Evolutionary conservation across 2,797 vertebrate species (phyloP).

Genomic region (Xiphorhynchus erythropygius): DNA sequence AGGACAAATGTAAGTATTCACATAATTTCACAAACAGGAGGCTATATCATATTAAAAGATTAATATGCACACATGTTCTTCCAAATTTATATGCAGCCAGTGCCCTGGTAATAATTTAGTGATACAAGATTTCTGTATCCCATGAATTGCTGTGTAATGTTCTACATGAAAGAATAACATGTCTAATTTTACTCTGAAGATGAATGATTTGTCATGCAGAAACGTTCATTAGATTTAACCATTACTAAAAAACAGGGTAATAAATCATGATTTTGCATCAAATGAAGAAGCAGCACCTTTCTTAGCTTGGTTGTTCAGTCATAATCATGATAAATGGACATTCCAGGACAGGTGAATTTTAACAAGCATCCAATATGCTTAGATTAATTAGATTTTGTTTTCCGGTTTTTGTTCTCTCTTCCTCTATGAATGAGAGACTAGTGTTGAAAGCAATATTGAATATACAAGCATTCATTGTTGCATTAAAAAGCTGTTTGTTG

Average conservation of each 20-base stretch:
- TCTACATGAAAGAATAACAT: slow-evolving; percentile 58
- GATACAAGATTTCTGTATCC: slow-evolving; percentile 30
- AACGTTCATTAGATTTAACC: slow-evolving; percentile 69
- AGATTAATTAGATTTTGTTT: slow-evolving; percentile 79
- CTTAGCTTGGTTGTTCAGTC: slow-evolving; percentile 62
- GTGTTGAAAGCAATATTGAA: background rate
- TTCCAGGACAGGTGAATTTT: slow-evolving; percentile 78
- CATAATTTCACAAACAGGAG: background rate
- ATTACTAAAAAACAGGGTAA: slow-evolving; percentile 70
- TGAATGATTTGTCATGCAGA: slow-evolving; percentile 69
- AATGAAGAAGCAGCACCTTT: slow-evolving; percentile 72
- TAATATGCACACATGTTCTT: background rate
- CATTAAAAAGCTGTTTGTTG: background rate
- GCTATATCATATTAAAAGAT: background rate
- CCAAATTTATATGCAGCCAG: background rate
- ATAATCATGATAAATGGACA: slow-evolving; percentile 82
- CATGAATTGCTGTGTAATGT: slow-evolving; percentile 35
- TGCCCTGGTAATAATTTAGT: slow-evolving; percentile 40
- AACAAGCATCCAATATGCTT: slow-evolving; percentile 75
- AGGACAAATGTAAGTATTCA: background rate
- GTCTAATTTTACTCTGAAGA: slow-evolving; percentile 67
- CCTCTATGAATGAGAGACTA: slow-evolving; percentile 58
- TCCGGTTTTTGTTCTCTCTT: slow-evolving; percentile 20
- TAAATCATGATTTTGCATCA: slow-evolving; percentile 77
- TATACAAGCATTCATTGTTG: background rate